phyloP scores from a whole-genome alignment of 2,888 invertebrate species.

The Cosmia trapezina region DNA sequence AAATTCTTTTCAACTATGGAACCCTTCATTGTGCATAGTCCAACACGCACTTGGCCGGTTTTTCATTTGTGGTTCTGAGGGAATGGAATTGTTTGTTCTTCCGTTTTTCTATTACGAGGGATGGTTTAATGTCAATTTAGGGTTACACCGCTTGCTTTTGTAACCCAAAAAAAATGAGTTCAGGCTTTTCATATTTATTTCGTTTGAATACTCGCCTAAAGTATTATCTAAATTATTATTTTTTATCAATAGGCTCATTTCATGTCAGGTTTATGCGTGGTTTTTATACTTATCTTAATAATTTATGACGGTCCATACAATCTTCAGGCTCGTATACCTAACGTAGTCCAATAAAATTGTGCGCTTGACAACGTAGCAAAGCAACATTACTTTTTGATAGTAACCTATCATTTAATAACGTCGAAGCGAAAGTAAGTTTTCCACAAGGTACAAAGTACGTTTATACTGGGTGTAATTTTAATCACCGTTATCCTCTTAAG shows the following conservation, averaged over 20 bases:
- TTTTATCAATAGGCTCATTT: slow-evolving; percentile 19
- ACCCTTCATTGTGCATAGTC: too few species aligned
- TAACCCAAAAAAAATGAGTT: background rate
- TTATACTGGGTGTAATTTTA: too few species aligned
- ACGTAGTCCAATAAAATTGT: slow-evolving; percentile 24
- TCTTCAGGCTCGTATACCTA: slow-evolving; percentile 8
- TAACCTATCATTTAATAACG: background rate
- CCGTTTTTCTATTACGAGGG: slow-evolving; percentile 25
- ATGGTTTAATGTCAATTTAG: slow-evolving; percentile 26
- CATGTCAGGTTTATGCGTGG: slow-evolving; percentile 11
- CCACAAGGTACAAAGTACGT: background rate
- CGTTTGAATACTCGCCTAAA: background rate
- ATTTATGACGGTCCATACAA: slow-evolving; percentile 23
- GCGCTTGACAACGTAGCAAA: slow-evolving; percentile 8
- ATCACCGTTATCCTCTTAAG: too few species aligned
- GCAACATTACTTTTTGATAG: slow-evolving; percentile 6
- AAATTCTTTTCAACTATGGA: too few species aligned
- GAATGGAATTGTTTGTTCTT: slow-evolving; percentile 32
- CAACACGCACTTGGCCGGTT: background rate
- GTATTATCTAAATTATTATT: background rate
- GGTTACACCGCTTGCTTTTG: slow-evolving; percentile 16
- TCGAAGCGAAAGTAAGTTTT: background rate
- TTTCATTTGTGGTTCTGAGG: slow-evolving; percentile 23
- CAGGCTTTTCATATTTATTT: background rate
- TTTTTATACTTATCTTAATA: slow-evolving; percentile 17